Evolutionary conservation across 2,113 vertebrate genomes (phyloP).

Genomic region (Cavia aperea): DNA sequence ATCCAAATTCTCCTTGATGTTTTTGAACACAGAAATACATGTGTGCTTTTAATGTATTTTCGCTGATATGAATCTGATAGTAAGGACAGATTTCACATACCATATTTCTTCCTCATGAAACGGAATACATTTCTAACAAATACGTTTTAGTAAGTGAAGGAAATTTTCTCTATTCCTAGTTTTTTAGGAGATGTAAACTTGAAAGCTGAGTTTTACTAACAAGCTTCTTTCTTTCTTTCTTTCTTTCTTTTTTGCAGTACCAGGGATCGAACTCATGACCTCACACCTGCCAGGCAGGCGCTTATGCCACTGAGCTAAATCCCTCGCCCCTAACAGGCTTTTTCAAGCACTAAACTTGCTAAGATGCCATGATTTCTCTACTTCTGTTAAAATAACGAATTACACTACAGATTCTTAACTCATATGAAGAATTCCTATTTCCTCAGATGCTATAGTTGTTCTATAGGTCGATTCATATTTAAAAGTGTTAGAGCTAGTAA

Average conservation of each 20-base stretch:
- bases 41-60: not conserved
- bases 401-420: not conserved
- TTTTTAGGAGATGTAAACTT: not conserved
- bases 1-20: not conserved
- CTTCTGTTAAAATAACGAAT: not conserved
- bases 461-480: not conserved
- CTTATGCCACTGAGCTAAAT: no score
- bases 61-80: not conserved
- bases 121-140: not conserved
- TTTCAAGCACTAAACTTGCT: not conserved
- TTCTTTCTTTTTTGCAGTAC: no score
- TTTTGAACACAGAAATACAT: not conserved
- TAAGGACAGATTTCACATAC: not conserved
- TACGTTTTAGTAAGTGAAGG: not conserved
- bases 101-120: not conserved
- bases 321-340: no score
- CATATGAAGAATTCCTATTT: slow-evolving; percentile 34
- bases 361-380: slow-evolving; percentile 29
- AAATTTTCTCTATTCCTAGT: slow-evolving; percentile 4
- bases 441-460: not conserved
- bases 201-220: not conserved
- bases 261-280: no score
- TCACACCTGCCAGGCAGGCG: no score
- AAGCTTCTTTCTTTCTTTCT: not conserved
- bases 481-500: slow-evolving; percentile 3